Evolutionary conservation across 2,888 invertebrate genomes (phyloP), one percentile per base, ranked within the genome.

Genomic region (Eremobia ochroleuca): DNA sequence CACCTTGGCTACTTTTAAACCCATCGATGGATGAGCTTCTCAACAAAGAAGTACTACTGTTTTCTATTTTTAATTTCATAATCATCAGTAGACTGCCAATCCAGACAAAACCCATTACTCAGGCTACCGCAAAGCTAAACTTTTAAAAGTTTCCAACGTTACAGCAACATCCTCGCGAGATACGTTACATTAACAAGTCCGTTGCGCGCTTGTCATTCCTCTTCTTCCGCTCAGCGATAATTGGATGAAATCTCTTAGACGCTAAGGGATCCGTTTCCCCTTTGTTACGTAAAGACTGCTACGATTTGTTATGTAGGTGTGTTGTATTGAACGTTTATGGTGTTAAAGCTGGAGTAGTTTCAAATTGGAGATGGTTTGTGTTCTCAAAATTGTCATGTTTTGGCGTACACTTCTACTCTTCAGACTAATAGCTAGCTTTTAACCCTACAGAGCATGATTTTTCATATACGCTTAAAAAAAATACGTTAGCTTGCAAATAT

Each of bases 171-270:
- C 25, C 43, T 68, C 52, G 31, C 64, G n/a, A 73, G 67, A 28
- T 74, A 73, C 31, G 66, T 76, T 61, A 70, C 66, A 34, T 61
- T 76, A 40, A 46, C 82, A 82, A 65, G 49, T 49, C 31, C 18
- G 69, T 66, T 49, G 67, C 55, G 64, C 76, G 73, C 77, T 80
- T 76, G 79, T 76, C 75, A 85, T 79, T 74, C 83, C 46, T 59
- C 31, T 72, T 80, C 73, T 72, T 80, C 73, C 73, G 79, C 76
- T 67, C 76, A 43, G 68, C 70, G 78, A 79, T 88, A 87, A 87
- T 87, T 88, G 89, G 79, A 85, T 85, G 74, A 87, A 87, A 87
- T 88, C 81, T 87, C 83, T 77, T 76, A 72, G 83, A 70, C 76
- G 77, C 73, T 46, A 52, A 62, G 81, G 77, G 76, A 83, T 77